Percentiles rank a stretch among this genome's conserved stretches.
phyloP scores from a whole-genome alignment of 2,113 vertebrate species.

The Meriones unguiculatus region DNA sequence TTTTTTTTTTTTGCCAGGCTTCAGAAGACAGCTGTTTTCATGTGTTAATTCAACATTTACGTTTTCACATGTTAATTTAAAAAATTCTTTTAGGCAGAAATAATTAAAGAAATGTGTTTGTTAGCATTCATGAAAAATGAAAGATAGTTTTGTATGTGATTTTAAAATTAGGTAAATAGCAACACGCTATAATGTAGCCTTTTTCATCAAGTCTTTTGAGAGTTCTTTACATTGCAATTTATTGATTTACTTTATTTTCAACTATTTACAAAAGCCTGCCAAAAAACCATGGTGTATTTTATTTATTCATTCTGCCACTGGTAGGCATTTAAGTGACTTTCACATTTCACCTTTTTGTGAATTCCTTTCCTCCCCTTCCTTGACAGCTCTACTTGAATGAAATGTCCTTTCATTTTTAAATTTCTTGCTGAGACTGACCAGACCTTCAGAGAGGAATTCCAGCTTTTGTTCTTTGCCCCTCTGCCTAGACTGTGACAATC shows the following conservation, averaged over 20 bases:
- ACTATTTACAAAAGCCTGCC: neutral
- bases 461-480: slow-evolving; percentile 63
- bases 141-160: neutral
- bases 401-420: slow-evolving; percentile 25
- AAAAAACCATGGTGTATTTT: slow-evolving; percentile 37
- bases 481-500: slow-evolving; percentile 61
- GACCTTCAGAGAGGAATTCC: slow-evolving; percentile 66
- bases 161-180: slow-evolving; percentile 34
- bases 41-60: neutral
- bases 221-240: slow-evolving; percentile 14
- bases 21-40: neutral
- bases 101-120: neutral
- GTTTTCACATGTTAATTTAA: neutral
- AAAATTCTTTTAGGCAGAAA: slow-evolving; percentile 8
- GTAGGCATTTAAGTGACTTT: slow-evolving; percentile 43
- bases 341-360: slow-evolving; percentile 23
- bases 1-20: neutral
- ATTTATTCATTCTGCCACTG: slow-evolving; percentile 45
- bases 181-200: slow-evolving; percentile 24
- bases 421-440: slow-evolving; percentile 74
- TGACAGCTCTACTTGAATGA: slow-evolving; percentile 70
- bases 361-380: slow-evolving; percentile 44
- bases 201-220: slow-evolving; percentile 21
- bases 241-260: slow-evolving; percentile 39
- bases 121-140: slow-evolving; percentile 3